Evolutionary conservation across 2,888 invertebrate species (phyloP).

Genomic region (Lydus trimaculatus): DNA sequence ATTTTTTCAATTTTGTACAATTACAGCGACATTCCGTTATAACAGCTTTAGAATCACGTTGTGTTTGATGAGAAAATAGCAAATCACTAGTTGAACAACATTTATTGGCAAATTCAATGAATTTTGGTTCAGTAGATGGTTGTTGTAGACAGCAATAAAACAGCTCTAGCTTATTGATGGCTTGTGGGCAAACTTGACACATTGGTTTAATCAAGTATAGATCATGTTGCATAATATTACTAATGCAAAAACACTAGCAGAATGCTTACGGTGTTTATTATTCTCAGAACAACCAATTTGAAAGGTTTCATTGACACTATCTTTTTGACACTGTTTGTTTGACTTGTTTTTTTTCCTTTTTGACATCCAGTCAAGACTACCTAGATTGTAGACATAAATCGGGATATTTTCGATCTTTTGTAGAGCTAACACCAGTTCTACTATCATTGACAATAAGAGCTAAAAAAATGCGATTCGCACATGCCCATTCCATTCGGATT

Average conservation of each 20-base stretch:
- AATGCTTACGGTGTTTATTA: too few relatives aligned
- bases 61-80: not conserved
- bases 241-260: not conserved
- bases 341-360: not conserved
- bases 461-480: too few relatives aligned
- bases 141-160: not conserved
- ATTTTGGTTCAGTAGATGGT: not conserved
- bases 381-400: not conserved
- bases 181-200: not conserved
- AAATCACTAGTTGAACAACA: constrained; percentile 17
- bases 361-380: not conserved
- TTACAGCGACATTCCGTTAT: constrained; percentile 7
- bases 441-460: too few relatives aligned
- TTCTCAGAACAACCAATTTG: too few relatives aligned
- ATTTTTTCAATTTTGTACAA: not conserved
- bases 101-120: constrained; percentile 27
- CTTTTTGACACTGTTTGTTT: too few relatives aligned
- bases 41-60: constrained; percentile 14
- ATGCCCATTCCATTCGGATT: too few relatives aligned
- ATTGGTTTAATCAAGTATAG: not conserved
- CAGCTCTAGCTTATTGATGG: not conserved
- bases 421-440: too few relatives aligned
- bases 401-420: too few relatives aligned
- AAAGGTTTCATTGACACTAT: too few relatives aligned
- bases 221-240: not conserved